phyloP scores from a whole-genome alignment of 2,888 invertebrate genomes.

The Aelia acuminata region DNA sequence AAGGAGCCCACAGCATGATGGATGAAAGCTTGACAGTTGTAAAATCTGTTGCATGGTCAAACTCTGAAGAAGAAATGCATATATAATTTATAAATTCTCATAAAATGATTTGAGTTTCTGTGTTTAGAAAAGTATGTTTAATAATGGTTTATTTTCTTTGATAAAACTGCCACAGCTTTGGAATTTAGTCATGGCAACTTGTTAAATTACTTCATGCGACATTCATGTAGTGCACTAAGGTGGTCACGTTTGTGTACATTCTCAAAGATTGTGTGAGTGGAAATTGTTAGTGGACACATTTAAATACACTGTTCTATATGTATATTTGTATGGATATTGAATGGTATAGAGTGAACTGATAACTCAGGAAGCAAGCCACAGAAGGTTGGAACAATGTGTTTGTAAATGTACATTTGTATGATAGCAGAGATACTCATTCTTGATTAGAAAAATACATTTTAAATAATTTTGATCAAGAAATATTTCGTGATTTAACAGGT shows the following conservation, averaged over 20 bases:
- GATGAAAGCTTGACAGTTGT: too few species aligned
- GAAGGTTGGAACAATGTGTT: not conserved
- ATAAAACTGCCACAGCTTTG: slow-evolving; percentile 58
- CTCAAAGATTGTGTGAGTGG: slow-evolving; percentile 56
- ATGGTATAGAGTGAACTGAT: not conserved
- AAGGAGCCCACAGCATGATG: too few species aligned
- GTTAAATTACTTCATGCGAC: slow-evolving; percentile 59
- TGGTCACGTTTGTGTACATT: slow-evolving; percentile 50
- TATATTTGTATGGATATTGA: not conserved
- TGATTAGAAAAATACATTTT: not conserved
- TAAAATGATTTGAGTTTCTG: slow-evolving; percentile 44
- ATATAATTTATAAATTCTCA: not conserved
- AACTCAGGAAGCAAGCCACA: slow-evolving; percentile 43
- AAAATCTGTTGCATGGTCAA: too few species aligned
- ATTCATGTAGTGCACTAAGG: slow-evolving; percentile 58
- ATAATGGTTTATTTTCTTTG: slow-evolving; percentile 15
- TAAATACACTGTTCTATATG: slow-evolving; percentile 5
- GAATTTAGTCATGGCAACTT: slow-evolving; percentile 57
- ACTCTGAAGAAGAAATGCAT: too few species aligned
- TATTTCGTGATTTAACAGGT: not conserved
- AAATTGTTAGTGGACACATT: slow-evolving; percentile 54
- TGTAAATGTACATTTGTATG: slow-evolving; percentile 25
- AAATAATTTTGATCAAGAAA: not conserved
- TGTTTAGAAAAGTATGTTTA: slow-evolving; percentile 22
- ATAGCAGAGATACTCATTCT: slow-evolving; percentile 14